These are phyloP conservation scores for Picathartes gymnocephalus DNA, from an alignment of 2,113 vertebrate genomes.

Conservation along the genomic window DNA sequence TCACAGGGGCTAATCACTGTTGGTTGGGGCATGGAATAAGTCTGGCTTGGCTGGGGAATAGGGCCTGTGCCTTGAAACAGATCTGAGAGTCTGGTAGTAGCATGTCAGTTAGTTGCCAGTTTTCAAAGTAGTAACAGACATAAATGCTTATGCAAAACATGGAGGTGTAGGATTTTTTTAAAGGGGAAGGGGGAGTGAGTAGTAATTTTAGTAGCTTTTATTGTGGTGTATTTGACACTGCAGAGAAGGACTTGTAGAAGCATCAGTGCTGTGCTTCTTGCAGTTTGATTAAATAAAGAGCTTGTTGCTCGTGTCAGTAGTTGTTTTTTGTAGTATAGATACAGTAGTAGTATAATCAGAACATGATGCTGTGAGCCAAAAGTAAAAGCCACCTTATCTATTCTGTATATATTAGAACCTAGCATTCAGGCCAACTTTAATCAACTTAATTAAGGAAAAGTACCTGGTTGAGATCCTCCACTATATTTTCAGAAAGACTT, in stretches of 20 bases:
- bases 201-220: neutral
- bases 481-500: neutral
- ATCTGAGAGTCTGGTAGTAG: neutral
- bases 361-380: neutral
- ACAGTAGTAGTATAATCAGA: neutral
- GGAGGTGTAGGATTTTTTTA: neutral
- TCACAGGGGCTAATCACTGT: fast-evolving
- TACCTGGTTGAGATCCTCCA: neutral
- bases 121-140: neutral
- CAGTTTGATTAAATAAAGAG: neutral
- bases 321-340: neutral
- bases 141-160: neutral
- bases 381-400: neutral
- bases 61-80: neutral
- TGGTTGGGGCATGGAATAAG: neutral
- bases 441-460: neutral
- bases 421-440: neutral
- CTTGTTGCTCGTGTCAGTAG: neutral
- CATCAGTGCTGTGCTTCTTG: neutral
- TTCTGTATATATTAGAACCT: neutral
- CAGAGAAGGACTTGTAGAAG: neutral
- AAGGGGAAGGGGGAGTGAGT: neutral
- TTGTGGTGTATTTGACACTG: neutral
- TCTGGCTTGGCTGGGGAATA: neutral
- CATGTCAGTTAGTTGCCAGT: neutral